Evolutionary conservation across 2,797 vertebrate species (phyloP).

Genomic region (Eurystomus glaucurus): DNA sequence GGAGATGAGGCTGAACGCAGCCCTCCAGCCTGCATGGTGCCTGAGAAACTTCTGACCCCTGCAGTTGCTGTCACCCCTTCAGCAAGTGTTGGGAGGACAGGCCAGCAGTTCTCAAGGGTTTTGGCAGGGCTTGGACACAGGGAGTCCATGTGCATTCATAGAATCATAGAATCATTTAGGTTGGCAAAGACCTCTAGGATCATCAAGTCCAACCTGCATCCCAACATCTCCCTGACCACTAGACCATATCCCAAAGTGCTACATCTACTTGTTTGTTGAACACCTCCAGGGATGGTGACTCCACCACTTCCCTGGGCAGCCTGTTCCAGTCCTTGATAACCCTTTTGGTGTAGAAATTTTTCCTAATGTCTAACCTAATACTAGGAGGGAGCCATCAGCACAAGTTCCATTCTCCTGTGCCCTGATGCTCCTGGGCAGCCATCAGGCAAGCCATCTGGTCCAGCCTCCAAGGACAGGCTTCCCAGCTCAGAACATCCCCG

Average conservation of each 20-base stretch:
- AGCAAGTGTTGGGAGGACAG: not conserved
- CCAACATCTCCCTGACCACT: too few species aligned
- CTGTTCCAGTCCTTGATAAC: too few species aligned
- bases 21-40: not conserved
- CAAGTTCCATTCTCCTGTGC: not conserved
- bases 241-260: too few species aligned
- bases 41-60: not conserved
- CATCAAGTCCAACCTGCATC: too few species aligned
- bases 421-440: not conserved
- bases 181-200: too few species aligned
- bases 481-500: too few species aligned
- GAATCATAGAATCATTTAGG: too few species aligned
- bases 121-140: accelerated
- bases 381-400: not conserved
- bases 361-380: too few species aligned
- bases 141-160: accelerated
- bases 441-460: not conserved
- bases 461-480: not conserved
- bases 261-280: too few species aligned
- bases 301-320: too few species aligned
- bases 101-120: not conserved
- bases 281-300: too few species aligned
- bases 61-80: not conserved
- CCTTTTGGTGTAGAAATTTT: too few species aligned
- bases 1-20: not conserved